Percentiles rank a stretch among this genome's conserved stretches.
Evolutionary conservation across 1,140 invertebrate genomes (phyloP).

Genomic region (Drosophila burlai): DNA sequence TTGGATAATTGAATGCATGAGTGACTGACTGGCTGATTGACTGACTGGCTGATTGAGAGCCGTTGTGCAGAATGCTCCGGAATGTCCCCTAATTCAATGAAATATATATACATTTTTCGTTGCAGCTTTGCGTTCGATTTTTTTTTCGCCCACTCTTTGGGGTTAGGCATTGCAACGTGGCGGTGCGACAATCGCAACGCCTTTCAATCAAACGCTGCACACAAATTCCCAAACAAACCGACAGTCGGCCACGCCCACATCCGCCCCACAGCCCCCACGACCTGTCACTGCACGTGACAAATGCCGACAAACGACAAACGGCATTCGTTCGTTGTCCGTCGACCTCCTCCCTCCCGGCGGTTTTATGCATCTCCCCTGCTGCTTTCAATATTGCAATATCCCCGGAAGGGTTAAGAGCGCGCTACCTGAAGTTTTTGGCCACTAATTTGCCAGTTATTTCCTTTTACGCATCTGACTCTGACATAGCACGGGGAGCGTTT

Average conservation of each 20-base stretch:
- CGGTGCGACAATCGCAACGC: constrained; percentile 57
- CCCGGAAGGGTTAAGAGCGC: constrained; percentile 16
- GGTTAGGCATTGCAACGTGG: constrained; percentile 46
- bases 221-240: constrained; percentile 68
- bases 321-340: constrained; percentile 16
- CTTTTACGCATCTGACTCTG: constrained; percentile 16
- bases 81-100: constrained; percentile 22
- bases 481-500: not conserved
- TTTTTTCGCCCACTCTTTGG: constrained; percentile 15
- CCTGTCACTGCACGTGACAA: constrained; percentile 74
- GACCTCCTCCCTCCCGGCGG: not conserved
- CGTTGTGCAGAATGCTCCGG: constrained; percentile 20
- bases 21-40: constrained; percentile 45
- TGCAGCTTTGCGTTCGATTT: not conserved
- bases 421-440: constrained; percentile 45
- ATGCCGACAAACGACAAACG: constrained; percentile 78
- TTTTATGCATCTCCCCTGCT: constrained; percentile 4
- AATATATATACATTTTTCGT: constrained; percentile 16
- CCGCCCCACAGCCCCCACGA: constrained; percentile 22
- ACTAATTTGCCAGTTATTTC: constrained; percentile 59
- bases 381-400: constrained; percentile 33
- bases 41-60: constrained; percentile 54
- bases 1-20: constrained; percentile 61
- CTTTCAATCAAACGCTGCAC: constrained; percentile 75
- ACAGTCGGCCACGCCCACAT: constrained; percentile 28